Evolutionary conservation across 1,140 invertebrate species (phyloP).

Genomic region (Bombus affinis): DNA sequence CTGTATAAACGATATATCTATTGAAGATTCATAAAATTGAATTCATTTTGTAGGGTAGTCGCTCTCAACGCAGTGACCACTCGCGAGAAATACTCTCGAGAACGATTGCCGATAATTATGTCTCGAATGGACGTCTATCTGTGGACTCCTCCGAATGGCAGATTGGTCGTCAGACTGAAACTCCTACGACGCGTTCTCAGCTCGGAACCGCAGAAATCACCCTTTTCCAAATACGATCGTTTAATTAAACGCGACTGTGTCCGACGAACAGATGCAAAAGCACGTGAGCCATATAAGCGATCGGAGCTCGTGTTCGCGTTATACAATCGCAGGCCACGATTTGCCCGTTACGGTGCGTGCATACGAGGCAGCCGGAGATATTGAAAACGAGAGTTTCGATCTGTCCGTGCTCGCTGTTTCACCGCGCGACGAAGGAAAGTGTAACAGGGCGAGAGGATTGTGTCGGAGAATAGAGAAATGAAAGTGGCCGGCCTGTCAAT

Average conservation of each 20-base stretch:
- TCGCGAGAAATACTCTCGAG: too few species aligned
- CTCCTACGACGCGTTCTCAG: background rate
- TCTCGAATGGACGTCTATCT: too few species aligned
- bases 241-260: slow-evolving; percentile 20
- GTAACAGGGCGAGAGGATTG: slow-evolving; percentile 72
- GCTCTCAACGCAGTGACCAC: too few species aligned
- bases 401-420: slow-evolving; percentile 9
- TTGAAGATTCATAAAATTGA: too few species aligned
- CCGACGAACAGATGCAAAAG: slow-evolving; percentile 40
- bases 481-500: slow-evolving; percentile 68
- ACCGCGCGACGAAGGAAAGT: slow-evolving; percentile 72
- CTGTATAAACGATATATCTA: too few species aligned
- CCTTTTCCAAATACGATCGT: slow-evolving; percentile 13
- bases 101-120: background rate
- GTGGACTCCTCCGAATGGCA: background rate
- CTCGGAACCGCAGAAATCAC: background rate
- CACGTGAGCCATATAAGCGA: slow-evolving; percentile 29
- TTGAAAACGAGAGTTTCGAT: slow-evolving; percentile 78
- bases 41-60: too few species aligned
- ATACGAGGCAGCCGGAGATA: slow-evolving; percentile 59
- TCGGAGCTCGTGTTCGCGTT: slow-evolving; percentile 25
- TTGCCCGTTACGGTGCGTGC: slow-evolving; percentile 47
- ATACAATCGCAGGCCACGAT: slow-evolving; percentile 51
- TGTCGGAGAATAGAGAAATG: slow-evolving; percentile 79
- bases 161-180: background rate